Base-by-base conservation (phyloP, 2,797 vertebrate genomes). In the Gymnocypris eckloni region DNA sequence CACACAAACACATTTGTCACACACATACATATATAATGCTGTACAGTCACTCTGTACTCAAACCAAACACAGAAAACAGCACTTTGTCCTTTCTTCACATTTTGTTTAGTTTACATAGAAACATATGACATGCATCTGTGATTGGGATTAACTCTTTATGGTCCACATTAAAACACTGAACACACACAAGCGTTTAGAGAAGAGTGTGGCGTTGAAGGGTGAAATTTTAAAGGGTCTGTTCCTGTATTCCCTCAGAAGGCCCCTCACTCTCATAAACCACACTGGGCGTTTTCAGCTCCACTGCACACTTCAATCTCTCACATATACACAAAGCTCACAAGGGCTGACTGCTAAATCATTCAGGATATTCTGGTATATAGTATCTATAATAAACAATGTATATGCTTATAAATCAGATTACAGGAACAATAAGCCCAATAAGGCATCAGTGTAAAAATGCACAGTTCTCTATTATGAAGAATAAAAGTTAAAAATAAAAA, bases 181-280 rank as follows among this genome's bases (percentile, higher is more conserved):
- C 28, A 28, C 28, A 28, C 59, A 79, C 20, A 59, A 69, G 28
- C 7, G 10, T 41, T 41, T 59, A 8, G 7, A 45, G 13, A 4
- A 83, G 20, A 50, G 71, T 66, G 28, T 75, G 54, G 72, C 1
- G 11, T 5, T 48, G 43, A 77, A 83, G 41, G 37, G 59, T 79
- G 75, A 79, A 84, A 84, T 79, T 8, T 77, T 56, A 83, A 45
- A 67, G 9, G 0, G 11, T 71, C 73, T 56, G 37, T 43, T 84
- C 75, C 25, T 70, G 64, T 54, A 78, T 84, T 69, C 48, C 73
- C 83, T 45, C 33, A 59, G 75, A 84, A 69, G 83, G 75, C 64
- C 64, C 64, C 37, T 70, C n/a, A 56, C 66, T 82, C 50, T 79
- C 45, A 67, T 56, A 78, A 79, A 84, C 83, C 64, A 78, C 45